Evolutionary conservation across 2,113 vertebrate genomes (phyloP).

Genomic region (Ageneiosus marmoratus): DNA sequence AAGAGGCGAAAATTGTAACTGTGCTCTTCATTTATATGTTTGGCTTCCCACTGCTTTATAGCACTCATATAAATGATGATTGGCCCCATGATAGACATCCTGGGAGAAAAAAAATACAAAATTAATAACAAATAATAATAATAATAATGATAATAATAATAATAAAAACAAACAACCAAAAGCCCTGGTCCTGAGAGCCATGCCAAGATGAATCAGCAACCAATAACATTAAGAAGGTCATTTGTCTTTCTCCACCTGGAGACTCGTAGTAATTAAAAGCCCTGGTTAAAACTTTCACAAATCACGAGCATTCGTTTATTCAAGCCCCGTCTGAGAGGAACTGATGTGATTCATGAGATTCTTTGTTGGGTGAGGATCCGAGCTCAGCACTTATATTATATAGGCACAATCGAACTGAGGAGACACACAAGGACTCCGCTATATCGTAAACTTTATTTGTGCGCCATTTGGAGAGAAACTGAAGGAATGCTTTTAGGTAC

Average conservation of each 20-base stretch:
- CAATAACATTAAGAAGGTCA: slow-evolving; percentile 52
- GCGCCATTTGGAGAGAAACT: not conserved
- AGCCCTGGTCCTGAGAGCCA: not conserved
- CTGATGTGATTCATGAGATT: slow-evolving; percentile 31
- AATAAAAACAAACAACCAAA: not conserved
- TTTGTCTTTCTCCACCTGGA: slow-evolving; percentile 47
- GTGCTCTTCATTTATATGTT: not conserved
- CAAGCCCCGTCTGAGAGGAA: slow-evolving; percentile 5
- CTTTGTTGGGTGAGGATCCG: not conserved
- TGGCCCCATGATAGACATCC: not conserved
- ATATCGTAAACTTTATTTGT: not conserved
- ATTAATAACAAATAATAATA: too few species aligned
- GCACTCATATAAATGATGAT: slow-evolving; percentile 17
- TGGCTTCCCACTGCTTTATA: not conserved
- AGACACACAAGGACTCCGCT: not conserved
- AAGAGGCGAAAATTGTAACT: not conserved
- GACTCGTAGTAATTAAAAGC: slow-evolving; percentile 44
- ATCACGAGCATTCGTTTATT: slow-evolving; percentile 34
- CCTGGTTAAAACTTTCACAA: slow-evolving; percentile 44
- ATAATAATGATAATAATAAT: too few species aligned
- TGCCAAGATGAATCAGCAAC: slow-evolving; percentile 46
- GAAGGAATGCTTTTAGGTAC: not conserved
- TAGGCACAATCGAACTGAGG: not conserved
- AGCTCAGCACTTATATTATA: slow-evolving; percentile 39
- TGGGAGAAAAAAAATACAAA: not conserved